Conservation (phyloP, 1,140 invertebrate species). For the Pseudomyrmex flavicornis region DNA sequence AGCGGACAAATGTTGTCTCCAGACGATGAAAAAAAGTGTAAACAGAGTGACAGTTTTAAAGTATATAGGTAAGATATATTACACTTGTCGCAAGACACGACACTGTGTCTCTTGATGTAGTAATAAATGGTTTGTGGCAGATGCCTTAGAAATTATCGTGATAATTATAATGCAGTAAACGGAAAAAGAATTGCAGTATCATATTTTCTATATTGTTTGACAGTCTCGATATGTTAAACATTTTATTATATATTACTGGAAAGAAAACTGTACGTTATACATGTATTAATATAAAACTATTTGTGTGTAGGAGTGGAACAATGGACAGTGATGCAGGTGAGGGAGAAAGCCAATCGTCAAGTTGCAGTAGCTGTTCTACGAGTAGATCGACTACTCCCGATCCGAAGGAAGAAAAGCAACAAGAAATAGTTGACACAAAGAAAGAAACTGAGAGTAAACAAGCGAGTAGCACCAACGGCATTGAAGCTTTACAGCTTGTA, state of each 20-base stretch:
- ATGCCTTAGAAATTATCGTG: no score
- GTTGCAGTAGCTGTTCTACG: slow-evolving; percentile 84
- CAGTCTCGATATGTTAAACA: no score
- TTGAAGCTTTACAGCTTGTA: slow-evolving; percentile 94
- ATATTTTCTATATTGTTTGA: not conserved
- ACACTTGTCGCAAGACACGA: no score
- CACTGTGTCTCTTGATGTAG: no score
- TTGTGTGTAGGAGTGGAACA: slow-evolving; percentile 77
- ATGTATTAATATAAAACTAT: not conserved
- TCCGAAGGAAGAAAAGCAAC: slow-evolving; percentile 74
- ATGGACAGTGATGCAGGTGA: slow-evolving; percentile 83
- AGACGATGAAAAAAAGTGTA: slow-evolving; percentile 78
- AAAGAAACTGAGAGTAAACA: slow-evolving; percentile 75
- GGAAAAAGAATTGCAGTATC: not conserved
- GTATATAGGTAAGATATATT: slow-evolving; percentile 83
- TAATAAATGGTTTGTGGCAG: no score
- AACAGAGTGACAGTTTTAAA: slow-evolving; percentile 86
- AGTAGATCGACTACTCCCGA: slow-evolving; percentile 81
- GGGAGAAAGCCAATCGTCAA: slow-evolving; percentile 82
- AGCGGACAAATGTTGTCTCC: slow-evolving; percentile 73
- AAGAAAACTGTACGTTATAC: not conserved
- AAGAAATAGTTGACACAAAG: slow-evolving; percentile 72
- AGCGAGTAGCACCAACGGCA: slow-evolving; percentile 70
- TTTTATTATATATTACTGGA: no score
- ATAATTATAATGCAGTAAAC: not conserved